Base-by-base conservation (phyloP, 2,888 invertebrate genomes). In the Andrena dorsata region DNA sequence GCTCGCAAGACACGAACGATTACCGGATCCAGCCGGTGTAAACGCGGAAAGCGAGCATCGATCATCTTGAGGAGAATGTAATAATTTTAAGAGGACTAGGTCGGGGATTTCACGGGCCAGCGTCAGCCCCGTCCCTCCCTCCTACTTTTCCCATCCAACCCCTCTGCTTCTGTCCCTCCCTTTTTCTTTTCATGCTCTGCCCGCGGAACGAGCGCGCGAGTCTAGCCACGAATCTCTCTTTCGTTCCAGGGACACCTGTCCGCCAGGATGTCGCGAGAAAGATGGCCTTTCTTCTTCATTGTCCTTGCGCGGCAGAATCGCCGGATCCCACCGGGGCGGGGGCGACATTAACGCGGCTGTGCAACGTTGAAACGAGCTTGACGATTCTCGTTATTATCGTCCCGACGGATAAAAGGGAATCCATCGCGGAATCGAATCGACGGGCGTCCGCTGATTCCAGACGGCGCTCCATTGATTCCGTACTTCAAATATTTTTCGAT, bases 1-100 rank as follows among this genome's bases (percentile, higher is more conserved):
- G 76, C 63, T 78, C 73, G 78, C 72, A 70, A 83, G 77, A 76
- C 80, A 83, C 77, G 84, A 87, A 78, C 85, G 84, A 83, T 85
- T 82, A 82, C 78, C 74, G 65, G 76, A 66, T 77, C 73, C 47
- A 61, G 7, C 41, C 56, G 77, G 66, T 77, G 80, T 75, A 79
- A 86, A 85, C 56, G 76, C 66, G 80, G 60, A 64, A 75, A 71
- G 70, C 66, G 70, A 86, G 73, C 83, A 83, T 87, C 86, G 86
- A 87, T 88, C 88, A 88, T 84, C 80, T 76, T 20, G 41, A 41
- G 79, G 49, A 66, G 80, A 79, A 75, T 63, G 79, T 82, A 82
- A 80, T 85, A 77, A 84, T 85, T 87, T 86, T 73, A 84, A 82
- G 58, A 68, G 58, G 61, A 47, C 32, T 13, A 49, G 66, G 30